Base-by-base conservation (phyloP, 1,140 invertebrate species). In the Bactericera cockerelli region DNA sequence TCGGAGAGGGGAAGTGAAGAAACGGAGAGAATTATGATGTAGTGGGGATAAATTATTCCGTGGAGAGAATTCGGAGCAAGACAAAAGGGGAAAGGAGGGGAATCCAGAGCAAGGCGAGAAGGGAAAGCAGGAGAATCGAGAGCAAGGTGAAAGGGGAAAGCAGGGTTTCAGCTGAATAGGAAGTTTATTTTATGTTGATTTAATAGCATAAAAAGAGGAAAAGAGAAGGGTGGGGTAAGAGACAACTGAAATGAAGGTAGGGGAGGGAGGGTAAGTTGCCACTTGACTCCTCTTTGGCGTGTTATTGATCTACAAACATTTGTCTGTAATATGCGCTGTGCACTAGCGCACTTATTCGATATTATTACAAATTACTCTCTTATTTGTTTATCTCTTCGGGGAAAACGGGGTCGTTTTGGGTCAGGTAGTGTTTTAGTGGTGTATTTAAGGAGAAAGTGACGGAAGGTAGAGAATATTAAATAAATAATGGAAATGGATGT, bases 111-210 rank as follows among this genome's bases (percentile, higher is more conserved):
- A 22, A 49, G 42, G 22, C 4, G 42, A 49, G 42, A 49, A 16
- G 19, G 22, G 22, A n/a, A 49, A 49, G 42, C 8, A 22, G 42
- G n/a, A 8, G 42, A 49, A 49, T 4, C 6, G 42, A 22, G 22
- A n/a, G n/a, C 3, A 8, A 19, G 22, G 6, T 6, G n/a, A 19
- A 49, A 19, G 42, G n/a, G n/a, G 42, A 49, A 8, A 19, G n/a
- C 6, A n/a, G n/a, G 19, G 42, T 49, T 49, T 49, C 22, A 49
- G 42, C 19, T 49, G 42, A 49, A 49, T 49, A 49, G 42, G 42
- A 49, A 49, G 42, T 49, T 49, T 49, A 49, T 49, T 49, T 49
- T 49, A 49, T 49, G 42, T 49, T 49, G 42, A 49, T 49, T 49
- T 49, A 49, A 49, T 49, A 49, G 42, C 4, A 49, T 19, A 49